Evolutionary conservation across 64 coral and sea anemone species (phyloP).

Genomic region (Pachyseris speciosa): DNA sequence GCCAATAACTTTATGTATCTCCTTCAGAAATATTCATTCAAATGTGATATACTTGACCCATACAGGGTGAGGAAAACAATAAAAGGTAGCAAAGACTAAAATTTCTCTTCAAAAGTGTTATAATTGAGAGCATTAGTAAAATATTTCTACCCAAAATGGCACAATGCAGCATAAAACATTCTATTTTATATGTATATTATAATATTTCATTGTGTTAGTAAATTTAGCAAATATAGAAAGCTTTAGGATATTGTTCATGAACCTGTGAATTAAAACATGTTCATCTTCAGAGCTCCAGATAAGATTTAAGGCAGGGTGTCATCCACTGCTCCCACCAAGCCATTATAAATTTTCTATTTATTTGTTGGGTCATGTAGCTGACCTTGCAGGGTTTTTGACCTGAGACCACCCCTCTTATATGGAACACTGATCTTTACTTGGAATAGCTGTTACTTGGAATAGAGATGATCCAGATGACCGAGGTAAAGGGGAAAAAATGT

Average conservation of each 20-base stretch:
- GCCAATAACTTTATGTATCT: not conserved
- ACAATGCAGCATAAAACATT: not conserved
- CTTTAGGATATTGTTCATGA: not conserved
- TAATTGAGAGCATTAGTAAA: not conserved
- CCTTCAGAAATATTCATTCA: not conserved
- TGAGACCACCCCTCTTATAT: no score
- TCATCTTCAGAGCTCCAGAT: no score
- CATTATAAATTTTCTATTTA: no score
- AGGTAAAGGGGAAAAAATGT: no score
- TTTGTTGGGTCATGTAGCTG: no score
- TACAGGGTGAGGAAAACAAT: not conserved
- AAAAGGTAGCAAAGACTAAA: not conserved
- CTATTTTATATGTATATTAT: not conserved
- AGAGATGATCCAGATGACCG: no score
- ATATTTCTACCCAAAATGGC: not conserved
- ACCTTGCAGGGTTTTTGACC: no score
- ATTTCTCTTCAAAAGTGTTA: not conserved
- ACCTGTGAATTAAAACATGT: no score
- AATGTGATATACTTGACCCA: not conserved
- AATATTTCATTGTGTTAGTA: not conserved
- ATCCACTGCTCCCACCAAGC: no score
- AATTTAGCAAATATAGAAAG: not conserved
- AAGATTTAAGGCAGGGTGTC: no score
- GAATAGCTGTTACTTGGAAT: no score
- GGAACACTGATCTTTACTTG: no score